phyloP scores from a whole-genome alignment of 2,113 vertebrate species.

The Psittacula cyanocephala region DNA sequence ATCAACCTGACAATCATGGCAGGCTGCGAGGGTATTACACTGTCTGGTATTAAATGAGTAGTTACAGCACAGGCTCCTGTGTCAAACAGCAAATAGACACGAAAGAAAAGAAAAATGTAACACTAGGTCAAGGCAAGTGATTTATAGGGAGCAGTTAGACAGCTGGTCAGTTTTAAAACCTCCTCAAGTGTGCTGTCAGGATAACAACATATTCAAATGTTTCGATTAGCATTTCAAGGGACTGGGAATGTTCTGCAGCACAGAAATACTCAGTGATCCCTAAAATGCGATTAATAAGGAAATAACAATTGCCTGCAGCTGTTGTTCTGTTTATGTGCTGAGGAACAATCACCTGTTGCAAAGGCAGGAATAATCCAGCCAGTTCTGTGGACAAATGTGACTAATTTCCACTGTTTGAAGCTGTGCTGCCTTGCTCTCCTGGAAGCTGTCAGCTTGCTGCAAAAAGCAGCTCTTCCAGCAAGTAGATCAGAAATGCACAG shows the following conservation, averaged over 20 bases:
- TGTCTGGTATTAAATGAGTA: slow-evolving; percentile 74
- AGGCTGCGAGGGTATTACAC: slow-evolving; percentile 69
- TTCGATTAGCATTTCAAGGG: slow-evolving; percentile 41
- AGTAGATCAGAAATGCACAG: not conserved
- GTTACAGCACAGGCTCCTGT: slow-evolving; percentile 70
- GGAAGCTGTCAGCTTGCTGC: not conserved
- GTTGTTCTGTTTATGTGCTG: not conserved
- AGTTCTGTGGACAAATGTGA: not conserved
- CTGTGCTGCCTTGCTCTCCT: not conserved
- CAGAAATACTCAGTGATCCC: not conserved
- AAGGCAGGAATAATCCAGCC: not conserved
- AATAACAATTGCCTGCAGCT: slow-evolving; percentile 5
- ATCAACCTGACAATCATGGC: slow-evolving; percentile 81
- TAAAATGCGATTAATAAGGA: slow-evolving; percentile 40
- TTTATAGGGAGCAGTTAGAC: slow-evolving; percentile 32
- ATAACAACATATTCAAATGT: slow-evolving; percentile 49
- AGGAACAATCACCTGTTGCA: slow-evolving; percentile 7
- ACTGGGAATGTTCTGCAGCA: not conserved
- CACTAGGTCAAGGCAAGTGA: slow-evolving; percentile 28
- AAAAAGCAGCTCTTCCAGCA: not conserved
- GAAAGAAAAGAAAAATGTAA: slow-evolving; percentile 56
- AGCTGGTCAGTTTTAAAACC: slow-evolving; percentile 28
- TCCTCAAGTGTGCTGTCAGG: slow-evolving; percentile 24
- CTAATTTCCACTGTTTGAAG: not conserved
- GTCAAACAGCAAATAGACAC: slow-evolving; percentile 69